Evolutionary conservation across 2,888 invertebrate genomes (phyloP), one percentile per base, ranked within the genome.

Genomic region (Drosophila mulleri): DNA sequence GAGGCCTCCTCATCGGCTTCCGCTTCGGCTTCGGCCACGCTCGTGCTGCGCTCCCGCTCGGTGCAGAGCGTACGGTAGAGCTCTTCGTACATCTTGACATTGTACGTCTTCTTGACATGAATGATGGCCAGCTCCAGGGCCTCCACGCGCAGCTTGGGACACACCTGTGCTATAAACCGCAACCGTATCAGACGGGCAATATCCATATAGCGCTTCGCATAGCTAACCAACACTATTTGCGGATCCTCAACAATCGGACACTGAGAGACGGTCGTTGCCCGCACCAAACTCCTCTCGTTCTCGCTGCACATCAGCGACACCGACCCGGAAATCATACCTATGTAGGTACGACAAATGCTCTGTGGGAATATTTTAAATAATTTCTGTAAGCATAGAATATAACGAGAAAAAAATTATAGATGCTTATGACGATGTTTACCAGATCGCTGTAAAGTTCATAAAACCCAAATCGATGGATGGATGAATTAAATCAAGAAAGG

Each of bases 111-210:
- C 76, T 84, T 84, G 2, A 84, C 89, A 23, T 86, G 74, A 14
- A 53, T 62, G 14, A 84, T 73, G 53, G 84, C 84, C 63, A 89
- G 37, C 39, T 83, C 72, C 1, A 84, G 63, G 4, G 84, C 84
- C n/a, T 70, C 62, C 16, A 83, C 67, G 2, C 79, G 69, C 18
- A 89, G 52, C 23, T 73, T 69, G 11, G 87, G 87, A 35, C 84
- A 83, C 32, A 89, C 89, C 26, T 75, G 58, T 0, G 84, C 87
- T 8, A 88, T 89, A 7, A 84, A 84, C 68, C 68, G 74, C 2
- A 84, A 63, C 0, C 84, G 87, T 3, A 71, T 60, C 12, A 84
- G 56, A 0, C 84, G 72, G 0, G 79, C 44, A 3, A 71, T 69
- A 7, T 81, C 71, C 29, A 72, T 56, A 20, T 84, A 84, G 0